Evolutionary conservation across 2,797 vertebrate species (phyloP).

Genomic region (Scleropages formosus): DNA sequence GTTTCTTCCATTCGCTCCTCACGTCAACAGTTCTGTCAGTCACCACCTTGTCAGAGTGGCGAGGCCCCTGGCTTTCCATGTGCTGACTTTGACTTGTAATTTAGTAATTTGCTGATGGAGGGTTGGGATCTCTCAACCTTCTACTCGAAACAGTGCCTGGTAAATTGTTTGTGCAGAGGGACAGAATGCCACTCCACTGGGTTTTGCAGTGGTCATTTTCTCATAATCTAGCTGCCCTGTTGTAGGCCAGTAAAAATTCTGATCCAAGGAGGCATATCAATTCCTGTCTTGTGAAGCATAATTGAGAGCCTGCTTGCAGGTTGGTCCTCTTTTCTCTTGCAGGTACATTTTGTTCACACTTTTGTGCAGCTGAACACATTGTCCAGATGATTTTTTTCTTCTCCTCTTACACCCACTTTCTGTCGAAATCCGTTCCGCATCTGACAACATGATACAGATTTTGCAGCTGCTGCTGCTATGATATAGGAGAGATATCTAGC

Average conservation of each 20-base stretch:
- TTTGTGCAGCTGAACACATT: too few relatives aligned
- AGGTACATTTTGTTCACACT: too few relatives aligned
- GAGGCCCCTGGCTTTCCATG: neutral
- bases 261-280: too few relatives aligned
- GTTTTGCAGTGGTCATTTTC: neutral
- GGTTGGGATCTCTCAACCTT: neutral
- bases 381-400: too few relatives aligned
- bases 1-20: conserved; percentile 19
- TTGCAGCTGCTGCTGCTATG: too few relatives aligned
- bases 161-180: neutral
- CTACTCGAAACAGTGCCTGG: neutral
- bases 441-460: too few relatives aligned
- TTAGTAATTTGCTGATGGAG: conserved; percentile 22
- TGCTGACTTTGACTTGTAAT: neutral
- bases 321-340: too few relatives aligned
- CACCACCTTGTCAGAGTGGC: neutral
- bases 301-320: too few relatives aligned
- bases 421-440: too few relatives aligned
- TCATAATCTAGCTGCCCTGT: neutral
- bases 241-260: neutral
- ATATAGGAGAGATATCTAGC: too few relatives aligned
- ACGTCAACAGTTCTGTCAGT: conserved; percentile 9
- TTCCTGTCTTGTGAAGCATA: too few relatives aligned
- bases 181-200: neutral
- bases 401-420: too few relatives aligned